Evolutionary conservation across 2,113 vertebrate species (phyloP).

Genomic region (Microcebus ravelobensis): DNA sequence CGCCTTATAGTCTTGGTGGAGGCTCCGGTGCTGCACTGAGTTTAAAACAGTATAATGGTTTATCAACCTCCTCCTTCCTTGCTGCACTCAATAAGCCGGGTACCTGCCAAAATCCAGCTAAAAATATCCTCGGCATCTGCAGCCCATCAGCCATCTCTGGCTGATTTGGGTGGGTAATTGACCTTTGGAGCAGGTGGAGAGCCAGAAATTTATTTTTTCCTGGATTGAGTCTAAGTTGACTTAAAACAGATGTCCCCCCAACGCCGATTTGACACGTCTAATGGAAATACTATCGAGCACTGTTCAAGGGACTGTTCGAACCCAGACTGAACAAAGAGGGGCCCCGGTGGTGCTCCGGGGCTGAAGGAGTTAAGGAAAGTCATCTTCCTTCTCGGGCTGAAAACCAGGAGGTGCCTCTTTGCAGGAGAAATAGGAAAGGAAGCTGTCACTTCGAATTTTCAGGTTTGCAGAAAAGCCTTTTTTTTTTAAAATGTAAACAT

Average conservation of each 20-base stretch:
- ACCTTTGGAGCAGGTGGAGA: conserved; percentile 78
- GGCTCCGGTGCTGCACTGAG: neutral
- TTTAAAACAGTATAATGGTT: conserved; percentile 27
- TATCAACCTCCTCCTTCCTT: neutral
- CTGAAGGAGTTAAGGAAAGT: conserved; percentile 81
- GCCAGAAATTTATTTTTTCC: conserved; percentile 78
- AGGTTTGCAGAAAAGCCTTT: conserved; percentile 87
- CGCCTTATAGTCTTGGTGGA: neutral
- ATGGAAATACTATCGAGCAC: conserved; percentile 38
- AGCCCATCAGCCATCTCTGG: conserved; percentile 67
- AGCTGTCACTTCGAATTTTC: conserved; percentile 88
- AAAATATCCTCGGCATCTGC: conserved; percentile 75
- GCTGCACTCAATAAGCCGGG: conserved; percentile 32
- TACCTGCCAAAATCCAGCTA: conserved; percentile 74
- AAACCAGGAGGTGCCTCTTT: conserved; percentile 70
- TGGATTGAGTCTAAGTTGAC: conserved; percentile 27
- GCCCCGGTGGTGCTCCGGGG: fast-evolving
- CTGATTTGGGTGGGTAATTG: conserved; percentile 70
- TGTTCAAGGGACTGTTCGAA: neutral
- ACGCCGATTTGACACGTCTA: neutral
- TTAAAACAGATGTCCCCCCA: conserved; percentile 79
- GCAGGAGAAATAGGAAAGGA: conserved; percentile 68
- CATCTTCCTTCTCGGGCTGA: neutral
- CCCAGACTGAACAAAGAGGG: neutral
- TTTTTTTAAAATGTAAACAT: conserved; percentile 91